Percentiles rank a stretch among this genome's conserved stretches.
phyloP scores from a whole-genome alignment of 2,113 vertebrate genomes.

The Capricornis sumatraensis region DNA sequence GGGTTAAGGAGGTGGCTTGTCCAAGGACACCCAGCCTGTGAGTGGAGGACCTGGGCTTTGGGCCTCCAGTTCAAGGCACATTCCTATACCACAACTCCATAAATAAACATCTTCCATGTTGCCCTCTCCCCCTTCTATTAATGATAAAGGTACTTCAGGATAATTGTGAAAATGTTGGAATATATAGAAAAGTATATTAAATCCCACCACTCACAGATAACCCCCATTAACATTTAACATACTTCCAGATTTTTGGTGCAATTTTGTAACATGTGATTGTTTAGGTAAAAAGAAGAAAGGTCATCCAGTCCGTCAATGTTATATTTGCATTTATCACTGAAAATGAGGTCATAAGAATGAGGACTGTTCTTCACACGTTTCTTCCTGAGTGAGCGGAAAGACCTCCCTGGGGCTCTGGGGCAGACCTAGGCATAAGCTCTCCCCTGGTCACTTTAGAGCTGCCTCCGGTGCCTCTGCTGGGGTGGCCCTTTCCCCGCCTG shows the following conservation, averaged over 20 bases:
- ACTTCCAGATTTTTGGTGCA: neutral
- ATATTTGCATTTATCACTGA: neutral
- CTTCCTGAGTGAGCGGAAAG: neutral
- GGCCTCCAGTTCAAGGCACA: neutral
- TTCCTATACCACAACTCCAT: neutral
- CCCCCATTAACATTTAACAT: neutral
- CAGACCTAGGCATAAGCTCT: neutral
- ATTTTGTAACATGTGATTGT: neutral
- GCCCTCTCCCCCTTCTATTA: neutral
- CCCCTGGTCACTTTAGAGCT: neutral
- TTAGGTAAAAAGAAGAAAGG: neutral
- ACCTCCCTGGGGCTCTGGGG: neutral
- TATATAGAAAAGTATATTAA: neutral
- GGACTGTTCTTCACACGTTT: rapidly evolving
- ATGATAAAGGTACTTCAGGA: neutral
- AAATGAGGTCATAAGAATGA: neutral
- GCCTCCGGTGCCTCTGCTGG: neutral
- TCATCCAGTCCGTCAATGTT: neutral
- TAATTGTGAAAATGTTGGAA: neutral
- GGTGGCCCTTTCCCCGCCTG: neutral
- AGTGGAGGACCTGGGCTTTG: neutral
- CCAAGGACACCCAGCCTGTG: neutral
- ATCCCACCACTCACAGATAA: neutral
- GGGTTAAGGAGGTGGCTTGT: neutral
- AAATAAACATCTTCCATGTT: neutral